phyloP scores from a whole-genome alignment of 2,113 vertebrate genomes.

The Siniperca knerii region DNA sequence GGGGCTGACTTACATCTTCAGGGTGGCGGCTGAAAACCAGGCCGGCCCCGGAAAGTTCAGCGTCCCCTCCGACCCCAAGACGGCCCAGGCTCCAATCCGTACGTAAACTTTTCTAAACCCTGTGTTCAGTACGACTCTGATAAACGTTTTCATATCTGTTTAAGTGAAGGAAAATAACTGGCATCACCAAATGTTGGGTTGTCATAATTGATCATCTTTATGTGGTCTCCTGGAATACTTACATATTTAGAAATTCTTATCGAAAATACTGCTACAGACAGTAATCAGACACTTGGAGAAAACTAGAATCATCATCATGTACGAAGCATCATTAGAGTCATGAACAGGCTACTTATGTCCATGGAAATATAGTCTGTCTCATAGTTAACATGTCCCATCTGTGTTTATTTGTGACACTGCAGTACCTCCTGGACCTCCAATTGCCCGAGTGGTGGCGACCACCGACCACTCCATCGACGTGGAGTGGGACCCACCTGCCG shows the following conservation, averaged over 20 bases:
- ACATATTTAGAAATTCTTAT: neutral
- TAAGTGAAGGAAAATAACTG: neutral
- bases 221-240: neutral
- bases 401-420: conserved; percentile 1
- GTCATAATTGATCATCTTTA: too few relatives aligned
- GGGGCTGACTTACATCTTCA: conserved; percentile 96
- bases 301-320: neutral
- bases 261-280: neutral
- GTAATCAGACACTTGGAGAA: neutral
- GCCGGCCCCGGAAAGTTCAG: conserved; percentile 97
- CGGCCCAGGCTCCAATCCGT: conserved; percentile 91
- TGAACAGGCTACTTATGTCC: neutral
- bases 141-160: neutral
- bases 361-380: neutral
- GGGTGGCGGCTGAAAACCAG: conserved; percentile 97
- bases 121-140: neutral
- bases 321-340: neutral
- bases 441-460: conserved; percentile 88
- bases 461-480: conserved; percentile 92
- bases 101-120: conserved; percentile 72
- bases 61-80: conserved; percentile 93
- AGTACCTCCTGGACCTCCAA: conserved; percentile 96
- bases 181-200: too few relatives aligned
- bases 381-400: neutral
- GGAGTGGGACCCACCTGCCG: conserved; percentile 92